phyloP scores from a whole-genome alignment of 2,113 vertebrate species.

The Prunella himalayana region DNA sequence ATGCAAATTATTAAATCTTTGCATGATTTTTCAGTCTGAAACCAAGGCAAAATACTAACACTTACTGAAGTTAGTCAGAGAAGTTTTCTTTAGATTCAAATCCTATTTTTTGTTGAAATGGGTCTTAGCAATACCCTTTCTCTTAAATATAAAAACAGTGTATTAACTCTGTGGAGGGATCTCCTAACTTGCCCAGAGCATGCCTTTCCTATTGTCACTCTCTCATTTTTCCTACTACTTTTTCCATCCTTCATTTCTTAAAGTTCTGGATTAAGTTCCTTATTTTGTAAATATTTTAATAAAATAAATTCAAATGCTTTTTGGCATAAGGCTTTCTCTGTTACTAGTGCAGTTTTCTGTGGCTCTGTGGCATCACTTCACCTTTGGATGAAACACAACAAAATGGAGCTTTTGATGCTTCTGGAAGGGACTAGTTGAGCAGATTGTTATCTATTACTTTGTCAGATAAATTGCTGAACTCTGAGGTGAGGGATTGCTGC shows the following conservation, averaged over 20 bases:
- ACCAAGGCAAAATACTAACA: background rate
- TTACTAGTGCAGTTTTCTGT: background rate
- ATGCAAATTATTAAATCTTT: background rate
- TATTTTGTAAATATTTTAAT: background rate
- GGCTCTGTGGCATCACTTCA: background rate
- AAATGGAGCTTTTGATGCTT: background rate
- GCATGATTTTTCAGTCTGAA: background rate
- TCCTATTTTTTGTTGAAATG: background rate
- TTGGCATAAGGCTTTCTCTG: background rate
- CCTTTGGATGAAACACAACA: background rate
- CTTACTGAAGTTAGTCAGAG: background rate
- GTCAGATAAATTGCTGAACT: background rate
- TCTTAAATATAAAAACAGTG: background rate
- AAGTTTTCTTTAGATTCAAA: background rate
- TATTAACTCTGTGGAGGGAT: background rate
- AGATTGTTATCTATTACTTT: background rate
- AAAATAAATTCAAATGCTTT: background rate
- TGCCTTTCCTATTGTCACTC: background rate
- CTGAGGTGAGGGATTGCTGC: background rate
- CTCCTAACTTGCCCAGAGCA: background rate
- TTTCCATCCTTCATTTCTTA: background rate
- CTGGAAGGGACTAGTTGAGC: background rate
- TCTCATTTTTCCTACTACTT: background rate
- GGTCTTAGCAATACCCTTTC: background rate
- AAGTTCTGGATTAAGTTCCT: background rate